phyloP scores from a whole-genome alignment of 2,888 invertebrate genomes.

The Melieria omissa region DNA sequence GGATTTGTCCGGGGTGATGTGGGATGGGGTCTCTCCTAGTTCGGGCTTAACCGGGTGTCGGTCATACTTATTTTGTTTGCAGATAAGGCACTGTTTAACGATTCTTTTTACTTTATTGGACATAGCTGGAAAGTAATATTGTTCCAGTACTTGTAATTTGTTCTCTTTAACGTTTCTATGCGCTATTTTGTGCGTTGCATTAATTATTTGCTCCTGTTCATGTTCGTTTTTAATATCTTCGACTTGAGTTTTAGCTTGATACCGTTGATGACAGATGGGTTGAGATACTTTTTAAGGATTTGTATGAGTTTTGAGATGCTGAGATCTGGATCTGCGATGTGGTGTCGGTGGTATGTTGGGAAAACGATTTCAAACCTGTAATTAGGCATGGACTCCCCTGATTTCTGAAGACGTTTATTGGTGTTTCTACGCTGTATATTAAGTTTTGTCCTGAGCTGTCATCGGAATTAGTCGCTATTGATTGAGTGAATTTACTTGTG shows the following conservation, averaged over 20 bases:
- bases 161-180: constrained; percentile 6
- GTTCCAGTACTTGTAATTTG: constrained; percentile 26
- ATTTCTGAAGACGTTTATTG: constrained; percentile 1
- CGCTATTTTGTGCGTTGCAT: constrained; percentile 1
- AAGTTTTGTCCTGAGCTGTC: no score
- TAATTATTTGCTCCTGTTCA: constrained; percentile 25
- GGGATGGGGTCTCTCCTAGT: constrained; percentile 17
- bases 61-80: constrained; percentile 1
- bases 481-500: background rate
- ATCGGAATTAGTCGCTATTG: no score
- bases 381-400: constrained; percentile 3
- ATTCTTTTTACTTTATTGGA: background rate
- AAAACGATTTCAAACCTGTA: background rate
- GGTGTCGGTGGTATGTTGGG: background rate
- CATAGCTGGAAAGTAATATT: constrained; percentile 24
- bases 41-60: background rate
- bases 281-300: constrained; percentile 33
- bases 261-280: constrained; percentile 33
- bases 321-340: no score
- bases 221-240: constrained; percentile 29
- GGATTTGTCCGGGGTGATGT: constrained; percentile 6
- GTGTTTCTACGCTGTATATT: no score
- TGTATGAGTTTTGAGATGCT: background rate
- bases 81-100: background rate
- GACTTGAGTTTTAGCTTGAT: constrained; percentile 34